Base-by-base conservation (phyloP, 37 sponge, comb jelly and placozoan genomes). In the Dysidea cf. avara region DNA sequence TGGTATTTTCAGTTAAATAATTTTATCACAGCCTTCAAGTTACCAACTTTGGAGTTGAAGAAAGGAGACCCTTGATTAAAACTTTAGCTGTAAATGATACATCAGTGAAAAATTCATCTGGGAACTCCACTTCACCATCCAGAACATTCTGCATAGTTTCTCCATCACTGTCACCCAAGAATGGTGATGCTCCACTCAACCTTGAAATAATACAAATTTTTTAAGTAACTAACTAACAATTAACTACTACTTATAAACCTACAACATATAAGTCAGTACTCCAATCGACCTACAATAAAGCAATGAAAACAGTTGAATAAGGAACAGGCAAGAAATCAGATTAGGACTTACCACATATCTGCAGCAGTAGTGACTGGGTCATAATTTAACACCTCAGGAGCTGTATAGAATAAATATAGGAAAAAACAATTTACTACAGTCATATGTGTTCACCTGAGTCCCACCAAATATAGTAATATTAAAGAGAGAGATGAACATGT, bases 321-420 rank as follows among this genome's bases (percentile, higher is more conserved):
- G n/a, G n/a, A n/a, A n/a, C n/a, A n/a, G n/a, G n/a, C n/a, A n/a
- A n/a, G n/a, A n/a, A n/a, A n/a, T n/a, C n/a, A n/a, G n/a, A n/a
- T n/a, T n/a, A n/a, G n/a, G n/a, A 68, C 91, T 70, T 37, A 93
- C 94, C 94, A 94, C 94, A 94, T 94, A 55, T 94, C 94, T 24
- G 94, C 72, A 16, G 87, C 91, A 43, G 50, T 21, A 30, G 81
- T 69, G 16, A 81, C 65, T 20, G 94, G 91, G 7, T 90, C 86
- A 86, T 39, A 90, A 28, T 81, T 77, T 40, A 94, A 22, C 3
- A 86, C 92, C 63, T 94, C 94, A n/a, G 94, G 94, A 16, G 94
- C 94, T 94, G 69, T 4, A 63, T n/a, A n/a, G n/a, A n/a, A n/a
- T n/a, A n/a, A n/a, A n/a, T n/a, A n/a, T n/a, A n/a, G n/a, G n/a